Conservation (phyloP, 2,888 invertebrate genomes). For the Orchesella flavescens region DNA sequence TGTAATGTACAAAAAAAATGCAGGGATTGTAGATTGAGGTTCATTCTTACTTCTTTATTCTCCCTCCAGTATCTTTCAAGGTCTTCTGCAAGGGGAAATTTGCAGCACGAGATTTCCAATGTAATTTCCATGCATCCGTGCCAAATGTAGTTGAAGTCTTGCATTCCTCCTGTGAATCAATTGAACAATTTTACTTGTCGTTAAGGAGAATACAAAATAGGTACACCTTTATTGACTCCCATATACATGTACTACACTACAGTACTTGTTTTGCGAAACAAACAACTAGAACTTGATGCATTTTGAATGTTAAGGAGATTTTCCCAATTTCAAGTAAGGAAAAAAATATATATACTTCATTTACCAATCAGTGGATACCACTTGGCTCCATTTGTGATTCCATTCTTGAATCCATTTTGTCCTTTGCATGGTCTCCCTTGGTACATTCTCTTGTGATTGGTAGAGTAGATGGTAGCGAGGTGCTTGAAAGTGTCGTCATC, state of each 20-base stretch:
- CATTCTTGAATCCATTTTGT: slow-evolving; percentile 85
- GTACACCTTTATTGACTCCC: no score
- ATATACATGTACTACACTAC: no score
- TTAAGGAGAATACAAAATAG: no score
- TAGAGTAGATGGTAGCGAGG: slow-evolving; percentile 87
- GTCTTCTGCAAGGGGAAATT: slow-evolving; percentile 88
- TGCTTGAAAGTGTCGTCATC: slow-evolving; percentile 95
- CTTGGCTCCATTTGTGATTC: slow-evolving; percentile 94
- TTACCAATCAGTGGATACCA: slow-evolving; percentile 91
- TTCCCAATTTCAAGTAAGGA: not conserved
- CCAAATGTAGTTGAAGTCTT: slow-evolving; percentile 95
- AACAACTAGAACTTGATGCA: not conserved
- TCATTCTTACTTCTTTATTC: slow-evolving; percentile 82
- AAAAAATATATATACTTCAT: not conserved
- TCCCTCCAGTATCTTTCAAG: slow-evolving; percentile 90
- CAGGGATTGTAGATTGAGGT: not conserved
- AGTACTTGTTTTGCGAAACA: slow-evolving; percentile 26
- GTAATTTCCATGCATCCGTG: slow-evolving; percentile 97
- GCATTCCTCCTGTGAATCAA: slow-evolving; percentile 83
- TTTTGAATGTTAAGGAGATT: not conserved
- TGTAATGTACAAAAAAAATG: not conserved
- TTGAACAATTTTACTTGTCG: no score
- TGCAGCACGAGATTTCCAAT: slow-evolving; percentile 94
- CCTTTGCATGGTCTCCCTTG: slow-evolving; percentile 88
- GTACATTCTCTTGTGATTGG: slow-evolving; percentile 91